phyloP scores from a whole-genome alignment of 2,113 vertebrate genomes.

The Cyprinodon brontotheroides region DNA sequence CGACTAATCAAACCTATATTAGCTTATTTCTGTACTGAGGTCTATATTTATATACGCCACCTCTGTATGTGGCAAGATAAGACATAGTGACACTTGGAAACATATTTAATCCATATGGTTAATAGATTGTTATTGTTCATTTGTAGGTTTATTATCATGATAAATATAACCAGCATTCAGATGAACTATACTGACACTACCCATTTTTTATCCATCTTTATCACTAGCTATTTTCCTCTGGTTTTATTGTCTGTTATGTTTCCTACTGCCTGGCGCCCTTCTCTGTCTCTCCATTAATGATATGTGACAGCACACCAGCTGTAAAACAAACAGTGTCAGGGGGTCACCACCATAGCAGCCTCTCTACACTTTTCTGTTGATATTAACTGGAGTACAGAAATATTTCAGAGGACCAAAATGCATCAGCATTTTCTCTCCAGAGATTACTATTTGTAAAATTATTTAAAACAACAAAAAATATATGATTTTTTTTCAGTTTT shows the following conservation, averaged over 20 bases:
- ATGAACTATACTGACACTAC: not conserved
- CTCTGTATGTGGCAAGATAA: too few species aligned
- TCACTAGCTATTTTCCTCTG: not conserved
- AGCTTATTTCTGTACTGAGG: too few species aligned
- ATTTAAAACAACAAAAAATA: not conserved
- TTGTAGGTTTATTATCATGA: not conserved
- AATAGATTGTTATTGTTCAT: too few species aligned
- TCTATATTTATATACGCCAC: too few species aligned
- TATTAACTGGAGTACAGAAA: conserved; percentile 32
- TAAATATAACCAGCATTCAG: not conserved
- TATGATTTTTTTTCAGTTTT: too few species aligned
- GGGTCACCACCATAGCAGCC: conserved; percentile 11
- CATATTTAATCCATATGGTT: too few species aligned
- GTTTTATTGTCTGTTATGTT: not conserved
- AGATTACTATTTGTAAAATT: not conserved
- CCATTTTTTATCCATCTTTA: not conserved
- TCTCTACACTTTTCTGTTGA: conserved; percentile 29
- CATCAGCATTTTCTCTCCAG: not conserved
- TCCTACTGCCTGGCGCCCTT: not conserved
- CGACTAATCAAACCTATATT: too few species aligned
- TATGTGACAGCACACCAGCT: conserved; percentile 21
- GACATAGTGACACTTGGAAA: too few species aligned
- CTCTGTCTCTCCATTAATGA: conserved; percentile 2
- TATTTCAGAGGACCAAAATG: conserved; percentile 24
- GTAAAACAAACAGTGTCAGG: conserved; percentile 14